These are phyloP conservation scores for Agrochola macilenta DNA, from an alignment of 2,888 invertebrate species.

Conservation along the genomic window DNA sequence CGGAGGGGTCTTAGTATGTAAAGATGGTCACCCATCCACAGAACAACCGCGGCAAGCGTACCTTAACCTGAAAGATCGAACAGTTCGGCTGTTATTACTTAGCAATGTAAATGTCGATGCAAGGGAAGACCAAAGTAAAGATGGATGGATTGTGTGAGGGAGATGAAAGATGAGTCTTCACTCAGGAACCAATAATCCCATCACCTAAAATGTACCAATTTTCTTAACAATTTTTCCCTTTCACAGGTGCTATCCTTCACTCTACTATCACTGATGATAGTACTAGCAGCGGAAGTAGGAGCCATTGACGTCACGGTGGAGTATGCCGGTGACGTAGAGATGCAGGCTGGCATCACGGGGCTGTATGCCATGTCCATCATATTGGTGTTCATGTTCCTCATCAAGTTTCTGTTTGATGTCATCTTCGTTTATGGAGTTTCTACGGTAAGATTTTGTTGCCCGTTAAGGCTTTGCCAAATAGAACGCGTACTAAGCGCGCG, in stretches of 20 bases:
- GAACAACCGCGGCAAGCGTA: too few relatives aligned
- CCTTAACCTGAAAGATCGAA: too few relatives aligned
- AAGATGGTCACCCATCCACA: too few relatives aligned
- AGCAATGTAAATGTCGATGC: background rate
- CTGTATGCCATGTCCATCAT: constrained; percentile 84
- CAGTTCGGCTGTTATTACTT: too few relatives aligned
- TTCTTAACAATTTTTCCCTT: background rate
- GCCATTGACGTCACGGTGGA: constrained; percentile 63
- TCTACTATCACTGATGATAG: constrained; percentile 77
- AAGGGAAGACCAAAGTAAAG: background rate
- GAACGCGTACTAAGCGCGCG: too few relatives aligned
- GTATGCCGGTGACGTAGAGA: constrained; percentile 69
- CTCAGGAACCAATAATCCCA: background rate
- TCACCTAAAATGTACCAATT: background rate
- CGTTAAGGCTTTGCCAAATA: too few relatives aligned
- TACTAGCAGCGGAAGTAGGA: constrained; percentile 72
- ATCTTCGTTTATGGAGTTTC: constrained; percentile 81
- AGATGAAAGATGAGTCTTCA: too few relatives aligned
- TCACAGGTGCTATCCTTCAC: constrained; percentile 78
- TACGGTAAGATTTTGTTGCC: constrained; percentile 70
- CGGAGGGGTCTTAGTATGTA: too few relatives aligned
- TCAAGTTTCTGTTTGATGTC: constrained; percentile 82
- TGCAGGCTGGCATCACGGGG: constrained; percentile 79
- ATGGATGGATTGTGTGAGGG: background rate
- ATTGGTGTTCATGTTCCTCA: constrained; percentile 81